Conservation (phyloP, 2,888 invertebrate genomes). For the Pocota personata region DNA sequence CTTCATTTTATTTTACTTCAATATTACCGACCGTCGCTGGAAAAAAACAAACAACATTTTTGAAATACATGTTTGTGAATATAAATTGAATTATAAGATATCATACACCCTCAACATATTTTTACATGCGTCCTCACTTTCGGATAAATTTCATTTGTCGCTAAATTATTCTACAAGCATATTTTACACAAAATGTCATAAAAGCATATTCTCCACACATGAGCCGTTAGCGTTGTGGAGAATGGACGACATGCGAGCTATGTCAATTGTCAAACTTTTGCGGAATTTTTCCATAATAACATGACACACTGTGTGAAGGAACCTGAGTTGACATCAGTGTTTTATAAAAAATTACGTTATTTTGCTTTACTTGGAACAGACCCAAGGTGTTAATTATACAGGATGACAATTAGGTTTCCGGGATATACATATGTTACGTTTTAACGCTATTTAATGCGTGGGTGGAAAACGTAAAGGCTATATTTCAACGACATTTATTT, state of each 20-base stretch:
- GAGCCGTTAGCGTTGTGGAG: background rate
- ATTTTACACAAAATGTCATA: slow-evolving; percentile 29
- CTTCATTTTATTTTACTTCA: background rate
- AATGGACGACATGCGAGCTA: slow-evolving; percentile 15
- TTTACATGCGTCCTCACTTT: background rate
- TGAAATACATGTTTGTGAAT: background rate
- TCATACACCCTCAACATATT: background rate
- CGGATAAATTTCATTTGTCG: background rate
- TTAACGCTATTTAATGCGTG: background rate
- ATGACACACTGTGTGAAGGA: background rate
- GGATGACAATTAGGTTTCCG: slow-evolving; percentile 2
- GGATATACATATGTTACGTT: slow-evolving; percentile 2
- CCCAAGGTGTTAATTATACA: slow-evolving; percentile 4
- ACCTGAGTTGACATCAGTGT: background rate
- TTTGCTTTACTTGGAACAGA: background rate
- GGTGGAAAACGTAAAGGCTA: background rate
- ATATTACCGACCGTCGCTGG: background rate
- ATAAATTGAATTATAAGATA: background rate
- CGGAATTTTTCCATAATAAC: slow-evolving; percentile 9
- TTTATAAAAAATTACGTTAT: background rate
- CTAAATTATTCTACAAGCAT: slow-evolving; percentile 22
- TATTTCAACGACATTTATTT: background rate
- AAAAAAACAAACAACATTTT: background rate
- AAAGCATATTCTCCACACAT: background rate
- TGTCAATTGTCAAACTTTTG: slow-evolving; percentile 14